These are phyloP conservation scores for Lacanobia wlatinum DNA, from an alignment of 2,888 invertebrate genomes.

Conservation along the genomic window DNA sequence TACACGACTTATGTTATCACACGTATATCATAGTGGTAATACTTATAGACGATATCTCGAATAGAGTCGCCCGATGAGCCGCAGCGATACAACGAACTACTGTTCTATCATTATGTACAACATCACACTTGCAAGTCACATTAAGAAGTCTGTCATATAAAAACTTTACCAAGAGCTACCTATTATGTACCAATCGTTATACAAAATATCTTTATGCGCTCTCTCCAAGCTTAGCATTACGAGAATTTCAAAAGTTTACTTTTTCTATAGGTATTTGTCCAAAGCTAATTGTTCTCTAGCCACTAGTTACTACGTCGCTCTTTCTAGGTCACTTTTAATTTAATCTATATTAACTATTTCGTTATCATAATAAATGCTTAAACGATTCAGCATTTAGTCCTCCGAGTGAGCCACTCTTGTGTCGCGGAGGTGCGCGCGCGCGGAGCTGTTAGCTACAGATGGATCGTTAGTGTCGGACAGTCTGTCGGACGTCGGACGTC, in stretches of 20 bases:
- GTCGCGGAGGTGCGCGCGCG: constrained; percentile 52
- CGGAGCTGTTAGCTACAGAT: constrained; percentile 52
- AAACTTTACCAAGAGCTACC: constrained; percentile 86
- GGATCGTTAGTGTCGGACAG: constrained; percentile 59
- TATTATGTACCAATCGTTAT: constrained; percentile 87
- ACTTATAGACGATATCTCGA: constrained; percentile 73
- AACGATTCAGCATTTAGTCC: constrained; percentile 79
- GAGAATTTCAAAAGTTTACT: constrained; percentile 76
- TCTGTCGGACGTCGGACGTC: constrained; percentile 31
- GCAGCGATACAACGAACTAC: constrained; percentile 74
- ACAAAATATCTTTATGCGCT: constrained; percentile 88
- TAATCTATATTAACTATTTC: constrained; percentile 79
- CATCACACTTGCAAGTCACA: constrained; percentile 90
- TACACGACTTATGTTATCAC: constrained; percentile 87
- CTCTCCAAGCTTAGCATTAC: constrained; percentile 84
- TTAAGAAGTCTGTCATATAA: constrained; percentile 88
- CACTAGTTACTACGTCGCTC: constrained; percentile 82
- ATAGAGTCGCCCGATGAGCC: constrained; percentile 68
- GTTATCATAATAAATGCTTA: constrained; percentile 85
- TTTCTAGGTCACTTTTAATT: constrained; percentile 80
- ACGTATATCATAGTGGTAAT: constrained; percentile 75
- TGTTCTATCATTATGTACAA: constrained; percentile 82
- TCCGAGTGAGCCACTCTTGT: constrained; percentile 68
- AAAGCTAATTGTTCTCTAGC: constrained; percentile 81
- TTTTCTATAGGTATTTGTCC: constrained; percentile 71